These are phyloP conservation scores for Bombus vancouverensis DNA, from an alignment of 1,140 invertebrate genomes.

Conservation along the genomic window DNA sequence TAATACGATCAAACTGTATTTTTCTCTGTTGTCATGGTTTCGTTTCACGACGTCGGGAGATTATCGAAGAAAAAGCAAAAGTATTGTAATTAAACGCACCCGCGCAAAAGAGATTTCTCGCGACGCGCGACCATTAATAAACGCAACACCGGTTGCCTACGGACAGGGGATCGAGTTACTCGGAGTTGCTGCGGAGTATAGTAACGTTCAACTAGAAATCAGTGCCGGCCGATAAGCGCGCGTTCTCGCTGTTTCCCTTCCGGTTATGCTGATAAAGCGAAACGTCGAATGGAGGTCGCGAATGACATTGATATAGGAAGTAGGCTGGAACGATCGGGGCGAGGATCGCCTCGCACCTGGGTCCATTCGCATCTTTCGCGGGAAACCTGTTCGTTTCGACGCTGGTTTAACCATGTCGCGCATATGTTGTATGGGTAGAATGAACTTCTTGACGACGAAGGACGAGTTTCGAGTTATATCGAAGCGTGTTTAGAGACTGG, in stretches of 20 bases:
- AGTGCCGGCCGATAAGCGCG: conserved; percentile 28
- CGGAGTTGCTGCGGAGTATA: neutral
- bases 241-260: conserved; percentile 45
- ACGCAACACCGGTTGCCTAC: neutral
- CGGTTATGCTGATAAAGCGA: conserved; percentile 61
- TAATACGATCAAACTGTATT: too few relatives aligned
- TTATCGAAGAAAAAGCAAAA: conserved; percentile 48
- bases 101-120: conserved; percentile 39
- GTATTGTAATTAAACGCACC: conserved; percentile 48
- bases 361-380: neutral
- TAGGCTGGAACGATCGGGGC: neutral
- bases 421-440: neutral
- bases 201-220: conserved; percentile 32
- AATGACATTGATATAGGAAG: conserved; percentile 49
- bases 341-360: conserved; percentile 31
- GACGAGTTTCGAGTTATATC: conserved; percentile 9
- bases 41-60: neutral
- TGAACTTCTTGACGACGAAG: conserved; percentile 24
- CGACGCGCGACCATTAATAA: conserved; percentile 16
- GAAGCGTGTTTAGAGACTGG: neutral
- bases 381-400: conserved; percentile 52
- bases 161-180: conserved; percentile 44
- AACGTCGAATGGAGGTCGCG: conserved; percentile 17
- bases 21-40: neutral
- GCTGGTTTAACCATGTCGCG: neutral